A percentile compares a stretch with the other conserved stretches of the same genome.
Evolutionary conservation across 2,113 vertebrate genomes (phyloP).

Genomic region (Ranitomeya variabilis): DNA sequence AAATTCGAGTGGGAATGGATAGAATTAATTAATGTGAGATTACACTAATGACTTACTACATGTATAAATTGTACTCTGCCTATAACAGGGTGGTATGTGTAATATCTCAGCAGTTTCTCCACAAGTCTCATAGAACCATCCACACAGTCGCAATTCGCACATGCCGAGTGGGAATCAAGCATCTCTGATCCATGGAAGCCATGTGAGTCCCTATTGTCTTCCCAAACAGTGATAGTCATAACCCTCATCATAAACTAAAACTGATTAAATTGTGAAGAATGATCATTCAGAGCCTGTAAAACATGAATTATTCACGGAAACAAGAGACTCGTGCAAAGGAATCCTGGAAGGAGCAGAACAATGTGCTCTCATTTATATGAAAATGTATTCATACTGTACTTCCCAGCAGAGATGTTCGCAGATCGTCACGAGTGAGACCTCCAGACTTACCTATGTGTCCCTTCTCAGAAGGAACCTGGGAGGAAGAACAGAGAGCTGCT

Average conservation of each 20-base stretch:
- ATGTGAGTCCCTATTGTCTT: background rate
- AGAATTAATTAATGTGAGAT: background rate
- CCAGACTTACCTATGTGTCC: background rate
- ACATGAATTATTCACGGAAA: too few species aligned
- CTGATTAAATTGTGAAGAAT: background rate
- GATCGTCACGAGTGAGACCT: background rate
- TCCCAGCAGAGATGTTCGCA: background rate
- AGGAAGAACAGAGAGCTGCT: background rate
- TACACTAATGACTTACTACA: background rate
- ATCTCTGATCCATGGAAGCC: background rate
- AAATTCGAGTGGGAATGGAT: background rate
- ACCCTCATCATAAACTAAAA: background rate
- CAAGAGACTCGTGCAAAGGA: background rate
- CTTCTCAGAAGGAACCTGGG: background rate
- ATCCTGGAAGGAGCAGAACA: background rate
- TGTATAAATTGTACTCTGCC: background rate
- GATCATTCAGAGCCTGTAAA: background rate
- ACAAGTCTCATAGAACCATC: background rate
- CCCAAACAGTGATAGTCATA: background rate
- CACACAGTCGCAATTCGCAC: background rate
- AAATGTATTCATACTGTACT: slow-evolving; percentile 53
- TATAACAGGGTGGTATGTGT: background rate
- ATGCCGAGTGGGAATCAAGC: background rate
- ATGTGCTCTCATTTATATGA: slow-evolving; percentile 37
- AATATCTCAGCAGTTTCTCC: background rate